phyloP scores from a whole-genome alignment of 2,113 vertebrate genomes.

The Eupsittula cactorum region DNA sequence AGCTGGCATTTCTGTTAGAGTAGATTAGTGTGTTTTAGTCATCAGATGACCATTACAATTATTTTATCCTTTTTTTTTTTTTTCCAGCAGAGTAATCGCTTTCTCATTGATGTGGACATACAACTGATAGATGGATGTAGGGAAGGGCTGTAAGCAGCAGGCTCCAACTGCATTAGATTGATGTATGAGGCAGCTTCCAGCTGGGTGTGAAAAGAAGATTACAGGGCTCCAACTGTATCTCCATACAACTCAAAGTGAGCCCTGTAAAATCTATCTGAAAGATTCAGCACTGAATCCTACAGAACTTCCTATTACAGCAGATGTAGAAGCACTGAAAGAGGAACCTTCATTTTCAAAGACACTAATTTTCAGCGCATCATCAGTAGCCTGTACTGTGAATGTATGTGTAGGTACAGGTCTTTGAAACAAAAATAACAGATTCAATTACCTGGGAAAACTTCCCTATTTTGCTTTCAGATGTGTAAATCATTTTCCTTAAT shows the following conservation, averaged over 20 bases:
- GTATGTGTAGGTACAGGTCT: neutral
- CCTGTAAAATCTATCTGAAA: neutral
- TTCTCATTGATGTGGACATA: constrained; percentile 48
- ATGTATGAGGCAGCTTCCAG: constrained; percentile 48
- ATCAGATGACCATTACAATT: constrained; percentile 28
- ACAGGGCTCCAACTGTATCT: constrained; percentile 39
- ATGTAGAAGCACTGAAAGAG: neutral
- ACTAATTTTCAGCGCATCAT: neutral
- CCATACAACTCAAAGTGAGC: neutral
- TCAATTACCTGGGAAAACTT: neutral
- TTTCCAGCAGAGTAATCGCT: neutral
- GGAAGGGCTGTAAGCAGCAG: constrained; percentile 22
- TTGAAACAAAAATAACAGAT: neutral
- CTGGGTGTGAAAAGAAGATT: constrained; percentile 61
- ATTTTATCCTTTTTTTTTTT: constrained; percentile 9
- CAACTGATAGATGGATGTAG: constrained; percentile 1
- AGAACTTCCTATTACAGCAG: neutral
- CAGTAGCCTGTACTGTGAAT: neutral
- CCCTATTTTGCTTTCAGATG: neutral
- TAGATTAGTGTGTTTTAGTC: neutral
- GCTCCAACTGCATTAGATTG: constrained; percentile 28
- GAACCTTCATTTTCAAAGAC: neutral
- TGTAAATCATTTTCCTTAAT: neutral
- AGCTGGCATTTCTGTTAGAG: constrained; percentile 9
- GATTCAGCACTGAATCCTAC: neutral